Evolutionary conservation across 2,888 invertebrate genomes (phyloP), one percentile per base, ranked within the genome.

Genomic region (Agapetus fuscipes): DNA sequence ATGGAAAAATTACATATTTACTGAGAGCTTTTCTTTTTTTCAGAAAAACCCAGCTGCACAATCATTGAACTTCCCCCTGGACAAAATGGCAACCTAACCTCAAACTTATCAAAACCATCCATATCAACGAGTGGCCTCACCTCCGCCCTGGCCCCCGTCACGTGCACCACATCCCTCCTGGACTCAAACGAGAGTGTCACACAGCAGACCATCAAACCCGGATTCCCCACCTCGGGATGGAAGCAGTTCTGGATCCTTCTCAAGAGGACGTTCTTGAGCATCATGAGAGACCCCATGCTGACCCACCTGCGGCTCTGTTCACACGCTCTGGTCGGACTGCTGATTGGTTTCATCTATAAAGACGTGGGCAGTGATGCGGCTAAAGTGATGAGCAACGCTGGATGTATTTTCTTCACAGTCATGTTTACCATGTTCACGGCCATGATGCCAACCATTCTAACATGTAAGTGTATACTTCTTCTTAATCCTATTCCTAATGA

Each of bases 371-470:
- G 87, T 51, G 90, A 95, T 56, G 94, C 93, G 12, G 84, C 85
- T 35, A 91, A 94, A 66, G 90, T 90, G 15, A 86, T 83, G 74
- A 94, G 91, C 64, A 96, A 96, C 56, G 85, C 91, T 15, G 94
- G 94, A 30, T 94, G 90, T 63, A 78, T 96, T 52, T 96, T 96
- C 71, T 95, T 96, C 66, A 91, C 90, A 49, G 84, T 91, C 51
- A 80, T 96, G 66, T 96, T 96, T 64, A 84, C 94, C 50, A 94
- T 94, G 83, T 96, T 95, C 61, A 91, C 94, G 36, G 91, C 95
- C 34, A 89, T 96, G 84, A 96, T 96, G 95, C 94, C 95, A 48
- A 96, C 95, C 34, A 93, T 96, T 56, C 76, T 95, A 54, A 95
- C 96, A 57, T 96, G 95, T 95, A 68, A 86, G 89, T 79, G 48